A percentile compares a stretch with the other conserved stretches of the same genome.
phyloP scores from a whole-genome alignment of 2,888 invertebrate species.

The Oscheius sp. region DNA sequence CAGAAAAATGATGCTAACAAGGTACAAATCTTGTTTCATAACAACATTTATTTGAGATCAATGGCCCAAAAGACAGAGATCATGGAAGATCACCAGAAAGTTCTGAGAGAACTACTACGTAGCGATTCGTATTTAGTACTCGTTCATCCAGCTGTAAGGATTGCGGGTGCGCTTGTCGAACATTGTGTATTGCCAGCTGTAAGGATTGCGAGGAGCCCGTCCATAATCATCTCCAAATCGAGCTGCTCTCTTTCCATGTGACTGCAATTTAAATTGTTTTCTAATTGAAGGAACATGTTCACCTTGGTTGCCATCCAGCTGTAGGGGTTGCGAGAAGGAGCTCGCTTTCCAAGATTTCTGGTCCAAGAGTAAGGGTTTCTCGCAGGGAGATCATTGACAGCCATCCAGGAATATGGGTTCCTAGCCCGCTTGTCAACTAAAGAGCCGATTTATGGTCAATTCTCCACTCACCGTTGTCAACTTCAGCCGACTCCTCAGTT shows the following conservation, averaged over 20 bases:
- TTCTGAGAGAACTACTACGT: not conserved
- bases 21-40: too few relatives aligned
- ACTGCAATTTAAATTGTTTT: not conserved
- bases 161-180: slow-evolving; percentile 32
- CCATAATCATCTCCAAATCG: slow-evolving; percentile 18
- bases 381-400: not conserved
- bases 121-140: slow-evolving; percentile 7
- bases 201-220: slow-evolving; percentile 30
- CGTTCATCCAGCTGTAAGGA: slow-evolving; percentile 32
- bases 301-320: slow-evolving; percentile 26
- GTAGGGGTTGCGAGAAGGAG: slow-evolving; percentile 27
- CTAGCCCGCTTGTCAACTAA: slow-evolving; percentile 25
- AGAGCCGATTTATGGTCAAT: not conserved
- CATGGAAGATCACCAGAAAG: not conserved
- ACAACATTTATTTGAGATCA: slow-evolving; percentile 26
- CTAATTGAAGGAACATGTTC: not conserved
- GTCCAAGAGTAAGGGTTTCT: slow-evolving; percentile 31
- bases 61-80: slow-evolving; percentile 4
- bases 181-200: slow-evolving; percentile 34
- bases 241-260: slow-evolving; percentile 16
- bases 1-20: not conserved
- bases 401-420: slow-evolving; percentile 27
- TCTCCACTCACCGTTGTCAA: not conserved
- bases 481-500: not conserved
- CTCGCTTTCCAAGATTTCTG: slow-evolving; percentile 22